phyloP scores from a whole-genome alignment of 2,113 vertebrate species.

The Chiloscyllium plagiosum region DNA sequence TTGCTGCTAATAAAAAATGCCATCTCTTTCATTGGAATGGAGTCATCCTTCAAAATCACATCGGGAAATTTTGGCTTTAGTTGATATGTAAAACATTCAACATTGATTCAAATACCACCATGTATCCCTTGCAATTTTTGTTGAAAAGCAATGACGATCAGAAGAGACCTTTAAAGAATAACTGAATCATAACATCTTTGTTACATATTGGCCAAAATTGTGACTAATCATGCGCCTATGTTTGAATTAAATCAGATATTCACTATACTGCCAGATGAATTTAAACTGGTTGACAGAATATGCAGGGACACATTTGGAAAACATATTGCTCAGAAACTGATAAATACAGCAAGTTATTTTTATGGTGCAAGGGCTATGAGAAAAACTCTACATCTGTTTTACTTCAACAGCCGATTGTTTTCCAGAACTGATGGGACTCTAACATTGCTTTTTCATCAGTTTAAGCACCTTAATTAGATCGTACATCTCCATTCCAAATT shows the following conservation, averaged over 20 bases:
- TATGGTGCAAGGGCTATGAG: neutral
- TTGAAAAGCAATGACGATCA: neutral
- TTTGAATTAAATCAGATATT: neutral
- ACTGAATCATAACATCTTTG: neutral
- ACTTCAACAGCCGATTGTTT: too few relatives aligned
- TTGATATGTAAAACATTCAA: neutral
- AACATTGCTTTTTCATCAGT: too few relatives aligned
- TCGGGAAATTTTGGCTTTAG: neutral
- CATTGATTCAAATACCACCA: neutral
- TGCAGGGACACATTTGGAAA: neutral
- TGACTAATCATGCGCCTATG: neutral
- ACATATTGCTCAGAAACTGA: neutral
- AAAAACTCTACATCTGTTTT: neutral
- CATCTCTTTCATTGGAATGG: neutral
- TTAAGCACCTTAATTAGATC: too few relatives aligned
- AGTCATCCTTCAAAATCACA: neutral
- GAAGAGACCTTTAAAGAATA: neutral
- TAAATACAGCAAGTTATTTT: neutral
- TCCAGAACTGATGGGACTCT: too few relatives aligned
- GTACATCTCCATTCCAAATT: too few relatives aligned
- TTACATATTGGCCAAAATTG: neutral
- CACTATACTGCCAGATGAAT: neutral
- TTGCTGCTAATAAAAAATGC: neutral
- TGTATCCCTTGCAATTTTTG: neutral
- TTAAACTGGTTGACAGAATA: neutral